A percentile compares a stretch with the other conserved stretches of the same genome.
Evolutionary conservation across 2,888 invertebrate genomes (phyloP).

Genomic region (Drosophila parthenogenetica): DNA sequence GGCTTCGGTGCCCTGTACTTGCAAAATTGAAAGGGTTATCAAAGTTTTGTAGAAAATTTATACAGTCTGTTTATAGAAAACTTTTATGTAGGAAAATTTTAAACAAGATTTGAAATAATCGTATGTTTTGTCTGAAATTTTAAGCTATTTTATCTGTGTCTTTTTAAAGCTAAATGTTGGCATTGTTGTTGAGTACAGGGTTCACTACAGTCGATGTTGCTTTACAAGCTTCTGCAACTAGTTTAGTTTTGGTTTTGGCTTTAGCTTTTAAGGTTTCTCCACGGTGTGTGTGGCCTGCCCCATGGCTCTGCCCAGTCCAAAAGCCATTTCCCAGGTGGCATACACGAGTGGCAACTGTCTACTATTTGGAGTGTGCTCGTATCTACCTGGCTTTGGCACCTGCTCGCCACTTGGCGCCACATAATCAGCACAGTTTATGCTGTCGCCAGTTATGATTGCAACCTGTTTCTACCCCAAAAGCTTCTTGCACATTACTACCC

Average conservation of each 20-base stretch:
- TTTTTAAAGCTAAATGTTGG: neutral
- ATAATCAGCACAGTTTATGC: constrained; percentile 71
- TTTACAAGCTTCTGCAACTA: neutral
- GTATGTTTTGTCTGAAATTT: no score
- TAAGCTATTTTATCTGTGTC: neutral
- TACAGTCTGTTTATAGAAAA: no score
- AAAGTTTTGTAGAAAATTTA: no score
- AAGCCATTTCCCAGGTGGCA: neutral
- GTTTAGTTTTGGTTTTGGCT: constrained; percentile 6
- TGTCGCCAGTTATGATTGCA: constrained; percentile 55
- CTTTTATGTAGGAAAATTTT: no score
- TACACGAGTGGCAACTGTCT: constrained; percentile 10
- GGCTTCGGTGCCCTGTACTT: constrained; percentile 4
- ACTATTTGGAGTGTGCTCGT: constrained; percentile 21
- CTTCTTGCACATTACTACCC: neutral
- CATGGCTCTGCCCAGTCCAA: no score
- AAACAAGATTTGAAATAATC: no score
- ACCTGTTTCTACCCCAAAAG: constrained; percentile 5
- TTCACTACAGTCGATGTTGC: neutral
- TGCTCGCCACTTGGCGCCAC: constrained; percentile 55
- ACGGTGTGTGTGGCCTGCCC: neutral
- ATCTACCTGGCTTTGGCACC: constrained; percentile 27
- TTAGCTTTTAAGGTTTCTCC: constrained; percentile 7
- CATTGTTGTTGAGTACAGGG: neutral
- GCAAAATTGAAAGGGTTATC: neutral